Base-by-base conservation (phyloP, 2,888 invertebrate genomes). In the Acrobasis repandana region DNA sequence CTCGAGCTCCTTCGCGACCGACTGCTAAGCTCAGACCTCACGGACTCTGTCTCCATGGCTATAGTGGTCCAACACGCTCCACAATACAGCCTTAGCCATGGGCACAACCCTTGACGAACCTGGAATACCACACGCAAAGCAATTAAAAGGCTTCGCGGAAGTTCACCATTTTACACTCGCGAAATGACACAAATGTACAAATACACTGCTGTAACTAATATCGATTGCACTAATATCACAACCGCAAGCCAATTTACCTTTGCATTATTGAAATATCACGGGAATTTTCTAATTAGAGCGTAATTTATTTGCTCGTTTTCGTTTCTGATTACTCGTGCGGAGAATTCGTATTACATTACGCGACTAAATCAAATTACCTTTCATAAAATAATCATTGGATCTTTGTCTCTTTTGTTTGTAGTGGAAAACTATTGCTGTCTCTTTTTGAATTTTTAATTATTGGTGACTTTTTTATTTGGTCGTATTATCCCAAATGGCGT, bases 1-100 rank as follows among this genome's bases (percentile, higher is more conserved):
- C 95, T 93, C 48, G 95, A 93, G 69, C 95, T 95, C 65, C 95
- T 93, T 83, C 95, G 93, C 58, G 95, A 95, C 79, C 97, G 95
- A 80, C 96, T 95, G 90, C 97, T 98, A 80, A 97, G 94, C 91
- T 98, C 98, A 61, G 98, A 98, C 83, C 97, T 95, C 77, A 98
- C 96, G 75, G 98, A 98, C 93, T 98, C 98, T 77, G 97, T 97
- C 94, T 98, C 98, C 97, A 97, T 97, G 85, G 91, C 86, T 73
- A 62, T 66, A 74, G 62, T 66, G 67, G 72, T 71, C 74, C 71
- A 67, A 63, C 18, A 70, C 63, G 58, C 66, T 67, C 68, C 67
- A 62, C 65, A 66, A 64, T 66, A 69, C 75, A 65, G 70, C 69
- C 73, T 81, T 80, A 87, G 71, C 90, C 90, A 88, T 90, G 77